Conservation (phyloP, 1,140 invertebrate genomes). For the Papilio xuthus region DNA sequence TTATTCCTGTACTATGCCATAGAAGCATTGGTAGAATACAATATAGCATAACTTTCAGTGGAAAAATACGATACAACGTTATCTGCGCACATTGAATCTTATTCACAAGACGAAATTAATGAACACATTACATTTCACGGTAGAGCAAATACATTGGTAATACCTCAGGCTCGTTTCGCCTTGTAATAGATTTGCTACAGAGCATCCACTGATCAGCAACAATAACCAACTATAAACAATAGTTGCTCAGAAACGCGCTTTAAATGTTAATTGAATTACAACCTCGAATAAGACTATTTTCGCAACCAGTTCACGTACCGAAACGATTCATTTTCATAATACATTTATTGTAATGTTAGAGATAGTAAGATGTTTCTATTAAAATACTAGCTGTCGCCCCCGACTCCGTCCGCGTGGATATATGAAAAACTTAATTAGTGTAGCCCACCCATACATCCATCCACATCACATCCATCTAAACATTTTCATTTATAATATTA, state of each 20-base stretch:
- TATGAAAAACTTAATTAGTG: too few relatives aligned
- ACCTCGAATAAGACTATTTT: conserved; percentile 13
- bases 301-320: conserved; percentile 3
- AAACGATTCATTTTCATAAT: conserved; percentile 8
- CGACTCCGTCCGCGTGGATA: too few relatives aligned
- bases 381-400: too few relatives aligned
- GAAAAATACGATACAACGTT: too few relatives aligned
- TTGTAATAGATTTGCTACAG: conserved; percentile 34
- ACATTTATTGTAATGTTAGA: neutral
- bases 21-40: too few relatives aligned
- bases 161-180: conserved; percentile 7
- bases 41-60: too few relatives aligned
- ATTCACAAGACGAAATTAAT: neutral
- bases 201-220: conserved; percentile 19
- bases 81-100: neutral
- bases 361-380: neutral
- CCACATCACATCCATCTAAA: too few relatives aligned
- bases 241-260: neutral
- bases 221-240: conserved; percentile 12
- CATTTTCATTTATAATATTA: too few relatives aligned
- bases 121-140: neutral
- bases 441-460: too few relatives aligned
- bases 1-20: too few relatives aligned
- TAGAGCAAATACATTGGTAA: neutral
- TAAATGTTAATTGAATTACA: conserved; percentile 34